Evolutionary conservation across 2,797 vertebrate species (phyloP).

Genomic region (Molossus alvarezi): DNA sequence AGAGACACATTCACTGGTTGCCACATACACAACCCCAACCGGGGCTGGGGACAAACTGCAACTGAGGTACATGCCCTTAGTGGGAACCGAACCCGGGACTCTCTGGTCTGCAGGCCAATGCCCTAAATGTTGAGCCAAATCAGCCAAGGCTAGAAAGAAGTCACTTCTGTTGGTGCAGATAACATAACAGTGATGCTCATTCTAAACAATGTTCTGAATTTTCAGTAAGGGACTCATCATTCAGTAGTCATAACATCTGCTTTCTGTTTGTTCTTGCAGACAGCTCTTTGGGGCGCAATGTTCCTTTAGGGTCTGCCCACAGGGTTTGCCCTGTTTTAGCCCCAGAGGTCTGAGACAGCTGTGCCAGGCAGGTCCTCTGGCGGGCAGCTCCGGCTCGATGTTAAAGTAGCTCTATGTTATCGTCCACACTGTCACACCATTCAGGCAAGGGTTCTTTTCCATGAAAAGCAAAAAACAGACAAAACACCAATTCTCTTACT

Average conservation of each 20-base stretch:
- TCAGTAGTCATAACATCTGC: background rate
- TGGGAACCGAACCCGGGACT: too few species aligned
- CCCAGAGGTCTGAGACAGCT: background rate
- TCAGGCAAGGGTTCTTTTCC: background rate
- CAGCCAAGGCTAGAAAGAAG: background rate
- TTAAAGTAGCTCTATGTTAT: background rate
- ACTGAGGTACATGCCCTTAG: too few species aligned
- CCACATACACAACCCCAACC: too few species aligned
- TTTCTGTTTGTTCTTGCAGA: background rate
- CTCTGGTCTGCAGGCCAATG: too few species aligned
- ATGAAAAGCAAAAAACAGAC: background rate
- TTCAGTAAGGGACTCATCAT: background rate
- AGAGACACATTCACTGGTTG: too few species aligned
- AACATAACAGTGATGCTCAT: background rate
- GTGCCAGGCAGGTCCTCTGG: background rate
- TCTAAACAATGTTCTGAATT: background rate
- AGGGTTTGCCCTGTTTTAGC: background rate
- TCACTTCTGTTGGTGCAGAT: background rate
- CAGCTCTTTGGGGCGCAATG: background rate
- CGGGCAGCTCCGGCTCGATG: background rate
- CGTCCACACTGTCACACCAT: background rate
- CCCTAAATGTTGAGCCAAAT: too few species aligned
- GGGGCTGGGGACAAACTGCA: too few species aligned
- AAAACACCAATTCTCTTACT: background rate
- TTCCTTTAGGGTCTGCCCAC: background rate